Conservation (phyloP, 2,888 invertebrate genomes). For the Stenurella melanura region DNA sequence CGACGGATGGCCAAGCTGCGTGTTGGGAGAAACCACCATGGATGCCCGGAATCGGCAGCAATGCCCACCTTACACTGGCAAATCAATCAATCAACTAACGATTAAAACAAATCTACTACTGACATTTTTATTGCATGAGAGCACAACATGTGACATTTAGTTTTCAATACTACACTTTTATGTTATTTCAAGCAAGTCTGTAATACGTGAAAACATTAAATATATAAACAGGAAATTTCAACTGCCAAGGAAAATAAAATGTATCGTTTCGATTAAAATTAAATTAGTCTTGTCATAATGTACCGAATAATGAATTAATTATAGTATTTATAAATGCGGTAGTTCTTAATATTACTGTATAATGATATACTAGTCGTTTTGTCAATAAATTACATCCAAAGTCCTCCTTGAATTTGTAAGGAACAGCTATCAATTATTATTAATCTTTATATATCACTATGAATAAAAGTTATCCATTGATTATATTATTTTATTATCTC, state of each 20-base stretch:
- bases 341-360: neutral
- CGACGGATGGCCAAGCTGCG: too few species aligned
- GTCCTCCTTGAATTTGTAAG: neutral
- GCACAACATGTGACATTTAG: too few species aligned
- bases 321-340: neutral
- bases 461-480: neutral
- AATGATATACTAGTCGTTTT: neutral
- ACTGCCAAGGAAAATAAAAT: neutral
- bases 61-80: too few species aligned
- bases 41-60: too few species aligned
- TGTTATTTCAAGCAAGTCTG: neutral
- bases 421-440: neutral
- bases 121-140: too few species aligned
- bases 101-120: too few species aligned
- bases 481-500: neutral
- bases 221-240: neutral
- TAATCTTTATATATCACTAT: neutral
- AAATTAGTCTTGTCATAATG: constrained; percentile 5
- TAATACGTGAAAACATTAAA: neutral
- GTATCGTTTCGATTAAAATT: neutral
- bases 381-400: neutral
- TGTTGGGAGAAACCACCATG: too few species aligned
- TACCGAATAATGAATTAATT: neutral
- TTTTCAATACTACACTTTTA: too few species aligned
- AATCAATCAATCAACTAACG: too few species aligned